Conservation (phyloP, 2,888 invertebrate genomes). For the Helobdella robusta region DNA sequence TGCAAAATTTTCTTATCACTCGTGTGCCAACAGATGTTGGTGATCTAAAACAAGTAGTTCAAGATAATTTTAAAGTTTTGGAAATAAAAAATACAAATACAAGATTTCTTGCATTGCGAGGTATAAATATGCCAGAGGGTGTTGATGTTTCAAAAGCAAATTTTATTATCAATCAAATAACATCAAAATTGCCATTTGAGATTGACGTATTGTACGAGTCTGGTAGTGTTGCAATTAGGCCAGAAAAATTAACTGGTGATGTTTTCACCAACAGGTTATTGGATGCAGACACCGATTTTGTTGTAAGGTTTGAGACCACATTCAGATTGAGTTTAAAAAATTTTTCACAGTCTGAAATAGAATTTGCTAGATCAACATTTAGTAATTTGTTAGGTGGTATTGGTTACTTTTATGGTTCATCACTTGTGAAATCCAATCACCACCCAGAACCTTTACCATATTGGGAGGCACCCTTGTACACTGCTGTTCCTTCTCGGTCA, state of each 20-base stretch:
- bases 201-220: constrained; percentile 76
- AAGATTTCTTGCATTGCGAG: constrained; percentile 38
- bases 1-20: constrained; percentile 41
- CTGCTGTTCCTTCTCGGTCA: constrained; percentile 83
- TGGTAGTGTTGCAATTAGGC: constrained; percentile 46
- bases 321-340: constrained; percentile 69
- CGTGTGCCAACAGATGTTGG: constrained; percentile 34
- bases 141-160: constrained; percentile 39
- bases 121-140: constrained; percentile 39
- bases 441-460: constrained; percentile 74
- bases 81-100: constrained; percentile 17
- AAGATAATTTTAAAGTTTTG: constrained; percentile 1
- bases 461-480: constrained; percentile 82
- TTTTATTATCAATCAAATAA: constrained; percentile 48
- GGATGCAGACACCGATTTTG: constrained; percentile 54
- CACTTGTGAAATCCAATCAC: constrained; percentile 58
- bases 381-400: constrained; percentile 92
- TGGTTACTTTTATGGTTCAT: constrained; percentile 89
- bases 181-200: constrained; percentile 61
- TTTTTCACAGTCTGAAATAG: constrained; percentile 52
- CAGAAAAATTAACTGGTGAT: constrained; percentile 50
- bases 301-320: constrained; percentile 67
- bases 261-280: constrained; percentile 37
- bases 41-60: constrained; percentile 16
- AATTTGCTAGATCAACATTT: constrained; percentile 72